Conservation (phyloP, 2,888 invertebrate genomes). For the Matsumyia berberina region DNA sequence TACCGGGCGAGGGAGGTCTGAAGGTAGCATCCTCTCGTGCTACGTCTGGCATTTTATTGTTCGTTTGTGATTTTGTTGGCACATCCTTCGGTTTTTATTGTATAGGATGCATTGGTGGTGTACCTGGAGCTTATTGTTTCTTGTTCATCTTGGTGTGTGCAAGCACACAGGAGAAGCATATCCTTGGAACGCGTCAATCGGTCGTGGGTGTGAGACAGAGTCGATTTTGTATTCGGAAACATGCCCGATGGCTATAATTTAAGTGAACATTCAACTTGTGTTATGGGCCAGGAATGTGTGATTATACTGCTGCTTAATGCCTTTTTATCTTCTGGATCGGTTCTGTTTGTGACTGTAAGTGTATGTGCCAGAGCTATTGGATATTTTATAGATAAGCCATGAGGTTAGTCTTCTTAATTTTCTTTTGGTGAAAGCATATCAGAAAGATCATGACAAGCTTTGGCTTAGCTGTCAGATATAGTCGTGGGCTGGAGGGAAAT, state of each 20-base stretch:
- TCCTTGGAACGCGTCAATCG: too few species aligned
- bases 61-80: slow-evolving; percentile 30
- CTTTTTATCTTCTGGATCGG: slow-evolving; percentile 9
- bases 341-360: not conserved
- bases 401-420: too few species aligned
- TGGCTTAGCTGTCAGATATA: too few species aligned
- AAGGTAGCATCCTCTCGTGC: not conserved
- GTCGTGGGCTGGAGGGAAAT: too few species aligned
- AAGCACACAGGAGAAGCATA: not conserved
- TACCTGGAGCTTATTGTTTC: slow-evolving; percentile 38
- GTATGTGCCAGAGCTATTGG: not conserved
- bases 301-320: slow-evolving; percentile 59
- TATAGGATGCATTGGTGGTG: slow-evolving; percentile 33
- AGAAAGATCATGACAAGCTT: too few species aligned
- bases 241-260: slow-evolving; percentile 57
- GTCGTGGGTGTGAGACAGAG: too few species aligned
- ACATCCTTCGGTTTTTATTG: slow-evolving; percentile 24
- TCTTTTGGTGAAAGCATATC: too few species aligned
- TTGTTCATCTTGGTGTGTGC: not conserved
- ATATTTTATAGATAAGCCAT: slow-evolving; percentile 17
- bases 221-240: slow-evolving; percentile 60
- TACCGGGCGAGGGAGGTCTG: too few species aligned
- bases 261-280: slow-evolving; percentile 35
- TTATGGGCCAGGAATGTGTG: slow-evolving; percentile 48
- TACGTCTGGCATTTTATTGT: not conserved